These are phyloP conservation scores for Syrphus vitripennis DNA, from an alignment of 2,888 invertebrate genomes.

Conservation along the genomic window DNA sequence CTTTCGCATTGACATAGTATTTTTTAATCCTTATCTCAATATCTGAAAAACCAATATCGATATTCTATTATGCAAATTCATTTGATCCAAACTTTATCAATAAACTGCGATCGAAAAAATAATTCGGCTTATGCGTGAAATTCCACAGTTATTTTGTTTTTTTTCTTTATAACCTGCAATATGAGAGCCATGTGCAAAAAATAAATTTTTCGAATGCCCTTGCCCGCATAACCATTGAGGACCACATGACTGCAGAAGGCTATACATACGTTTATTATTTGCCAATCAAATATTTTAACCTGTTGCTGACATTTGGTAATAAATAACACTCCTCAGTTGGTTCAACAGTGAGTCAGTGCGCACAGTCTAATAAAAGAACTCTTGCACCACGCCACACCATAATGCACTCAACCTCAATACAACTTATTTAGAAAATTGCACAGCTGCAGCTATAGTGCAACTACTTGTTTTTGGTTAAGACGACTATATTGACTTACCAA, in stretches of 20 bases:
- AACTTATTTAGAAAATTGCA: slow-evolving; percentile 26
- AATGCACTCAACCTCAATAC: slow-evolving; percentile 26
- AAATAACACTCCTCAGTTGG: slow-evolving; percentile 27
- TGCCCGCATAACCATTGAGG: slow-evolving; percentile 21
- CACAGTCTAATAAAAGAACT: neutral
- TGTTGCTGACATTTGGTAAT: slow-evolving; percentile 41
- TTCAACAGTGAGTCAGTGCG: neutral
- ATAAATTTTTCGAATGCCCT: slow-evolving; percentile 4
- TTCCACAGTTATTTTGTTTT: neutral
- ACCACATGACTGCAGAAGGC: neutral
- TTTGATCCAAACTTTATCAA: neutral
- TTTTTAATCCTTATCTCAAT: neutral
- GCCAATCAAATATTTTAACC: slow-evolving; percentile 23
- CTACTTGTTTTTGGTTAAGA: neutral
- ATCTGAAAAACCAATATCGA: neutral
- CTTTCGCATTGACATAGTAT: neutral
- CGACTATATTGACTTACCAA: neutral
- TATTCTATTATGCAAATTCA: neutral
- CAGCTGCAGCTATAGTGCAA: slow-evolving; percentile 39
- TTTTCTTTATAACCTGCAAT: neutral
- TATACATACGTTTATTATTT: too few species aligned
- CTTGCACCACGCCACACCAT: slow-evolving; percentile 13
- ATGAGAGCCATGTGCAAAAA: neutral
- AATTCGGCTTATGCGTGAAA: neutral
- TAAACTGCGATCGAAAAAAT: neutral